phyloP scores from a whole-genome alignment of 2,888 invertebrate genomes.

The Nysson spinosus region DNA sequence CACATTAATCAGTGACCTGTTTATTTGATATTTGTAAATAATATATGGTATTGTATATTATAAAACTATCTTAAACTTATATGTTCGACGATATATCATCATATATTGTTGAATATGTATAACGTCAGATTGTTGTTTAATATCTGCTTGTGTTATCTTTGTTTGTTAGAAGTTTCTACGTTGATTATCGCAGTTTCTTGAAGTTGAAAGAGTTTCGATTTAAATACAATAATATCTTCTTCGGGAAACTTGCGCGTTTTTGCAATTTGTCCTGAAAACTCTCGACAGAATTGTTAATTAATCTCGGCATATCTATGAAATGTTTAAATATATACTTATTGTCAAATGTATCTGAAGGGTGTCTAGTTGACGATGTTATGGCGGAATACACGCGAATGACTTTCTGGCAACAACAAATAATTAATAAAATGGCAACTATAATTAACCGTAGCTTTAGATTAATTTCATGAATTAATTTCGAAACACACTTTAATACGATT shows the following conservation, averaged over 20 bases:
- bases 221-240: background rate
- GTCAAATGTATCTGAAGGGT: constrained; percentile 1
- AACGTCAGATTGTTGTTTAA: background rate
- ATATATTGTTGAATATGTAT: background rate
- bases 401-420: background rate
- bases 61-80: background rate
- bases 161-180: background rate
- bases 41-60: background rate
- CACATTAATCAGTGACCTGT: background rate
- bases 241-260: background rate
- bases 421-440: background rate
- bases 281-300: background rate
- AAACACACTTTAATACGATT: no score
- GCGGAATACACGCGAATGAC: constrained; percentile 10
- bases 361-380: background rate
- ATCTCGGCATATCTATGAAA: constrained; percentile 1
- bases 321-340: constrained; percentile 14
- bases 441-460: background rate
- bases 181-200: background rate
- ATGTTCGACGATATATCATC: background rate
- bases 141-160: constrained; percentile 9
- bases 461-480: no score
- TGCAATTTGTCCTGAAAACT: background rate
- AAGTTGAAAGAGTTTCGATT: background rate
- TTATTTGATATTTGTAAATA: background rate